Evolutionary conservation across 2,888 invertebrate species (phyloP).

Genomic region (Rhagonycha fulva): DNA sequence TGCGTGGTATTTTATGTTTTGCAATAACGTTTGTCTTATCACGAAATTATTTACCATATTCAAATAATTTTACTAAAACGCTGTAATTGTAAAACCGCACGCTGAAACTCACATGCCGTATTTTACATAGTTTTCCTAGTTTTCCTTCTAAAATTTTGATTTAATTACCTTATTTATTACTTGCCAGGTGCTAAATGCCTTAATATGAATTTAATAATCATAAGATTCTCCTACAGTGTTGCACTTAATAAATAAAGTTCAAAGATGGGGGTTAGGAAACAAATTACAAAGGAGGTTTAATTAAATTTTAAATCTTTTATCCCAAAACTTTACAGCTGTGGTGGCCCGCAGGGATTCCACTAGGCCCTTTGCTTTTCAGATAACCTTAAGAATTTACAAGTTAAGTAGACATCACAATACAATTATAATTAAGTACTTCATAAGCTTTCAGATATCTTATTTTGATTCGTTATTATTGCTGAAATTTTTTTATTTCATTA

Average conservation of each 20-base stretch:
- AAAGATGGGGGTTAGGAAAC: not conserved
- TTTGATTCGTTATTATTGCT: too few relatives aligned
- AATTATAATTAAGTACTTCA: not conserved
- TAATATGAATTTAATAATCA: not conserved
- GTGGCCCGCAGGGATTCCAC: too few relatives aligned
- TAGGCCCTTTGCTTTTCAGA: too few relatives aligned
- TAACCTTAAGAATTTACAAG: not conserved
- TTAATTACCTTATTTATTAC: not conserved
- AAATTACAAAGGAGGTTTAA: not conserved
- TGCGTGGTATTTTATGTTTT: not conserved
- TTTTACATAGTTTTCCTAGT: not conserved
- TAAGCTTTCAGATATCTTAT: not conserved
- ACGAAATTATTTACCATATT: constrained; percentile 1
- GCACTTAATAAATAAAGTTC: not conserved
- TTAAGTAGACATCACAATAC: not conserved
- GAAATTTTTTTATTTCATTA: too few relatives aligned
- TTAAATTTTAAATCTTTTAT: not conserved
- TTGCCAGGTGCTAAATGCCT: not conserved
- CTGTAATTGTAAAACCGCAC: not conserved
- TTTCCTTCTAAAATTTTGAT: not conserved
- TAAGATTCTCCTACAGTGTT: not conserved
- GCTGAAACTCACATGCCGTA: not conserved
- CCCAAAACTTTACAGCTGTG: too few relatives aligned
- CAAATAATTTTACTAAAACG: not conserved
- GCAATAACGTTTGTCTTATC: not conserved